phyloP scores from a whole-genome alignment of 1,140 invertebrate genomes.

The Neotoxoptera formosana region DNA sequence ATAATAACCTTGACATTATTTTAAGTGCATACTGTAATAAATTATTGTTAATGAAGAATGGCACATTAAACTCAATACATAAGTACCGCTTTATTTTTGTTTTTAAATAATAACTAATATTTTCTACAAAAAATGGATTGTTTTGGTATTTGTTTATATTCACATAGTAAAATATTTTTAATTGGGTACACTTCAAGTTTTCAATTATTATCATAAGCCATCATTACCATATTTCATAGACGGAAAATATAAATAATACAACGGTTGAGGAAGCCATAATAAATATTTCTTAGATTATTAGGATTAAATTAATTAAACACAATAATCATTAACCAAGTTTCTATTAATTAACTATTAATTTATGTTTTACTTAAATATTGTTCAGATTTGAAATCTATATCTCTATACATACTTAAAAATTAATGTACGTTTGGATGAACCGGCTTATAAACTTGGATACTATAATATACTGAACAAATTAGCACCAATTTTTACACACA shows the following conservation, averaged over 20 bases:
- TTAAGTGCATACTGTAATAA: background rate
- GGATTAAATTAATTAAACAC: no score
- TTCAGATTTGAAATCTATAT: background rate
- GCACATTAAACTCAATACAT: background rate
- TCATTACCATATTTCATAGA: background rate
- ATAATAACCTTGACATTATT: conserved; percentile 11
- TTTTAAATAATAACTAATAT: background rate
- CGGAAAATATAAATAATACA: background rate
- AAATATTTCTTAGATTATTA: no score
- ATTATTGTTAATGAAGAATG: conserved; percentile 4
- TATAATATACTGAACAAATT: background rate
- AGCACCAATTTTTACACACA: background rate
- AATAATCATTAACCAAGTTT: background rate
- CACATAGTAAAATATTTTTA: background rate
- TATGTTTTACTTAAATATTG: background rate
- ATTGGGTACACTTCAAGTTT: background rate
- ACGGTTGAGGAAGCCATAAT: background rate
- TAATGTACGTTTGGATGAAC: background rate
- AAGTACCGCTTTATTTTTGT: background rate
- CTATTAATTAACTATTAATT: background rate
- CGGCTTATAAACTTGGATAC: background rate
- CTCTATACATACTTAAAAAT: background rate
- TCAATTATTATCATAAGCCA: background rate
- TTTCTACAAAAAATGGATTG: background rate
- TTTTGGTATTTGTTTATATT: background rate